Percentiles rank a stretch among this genome's conserved stretches.
These are phyloP conservation scores for Sitophilus oryzae DNA, from an alignment of 1,140 invertebrate species.

Conservation along the genomic window DNA sequence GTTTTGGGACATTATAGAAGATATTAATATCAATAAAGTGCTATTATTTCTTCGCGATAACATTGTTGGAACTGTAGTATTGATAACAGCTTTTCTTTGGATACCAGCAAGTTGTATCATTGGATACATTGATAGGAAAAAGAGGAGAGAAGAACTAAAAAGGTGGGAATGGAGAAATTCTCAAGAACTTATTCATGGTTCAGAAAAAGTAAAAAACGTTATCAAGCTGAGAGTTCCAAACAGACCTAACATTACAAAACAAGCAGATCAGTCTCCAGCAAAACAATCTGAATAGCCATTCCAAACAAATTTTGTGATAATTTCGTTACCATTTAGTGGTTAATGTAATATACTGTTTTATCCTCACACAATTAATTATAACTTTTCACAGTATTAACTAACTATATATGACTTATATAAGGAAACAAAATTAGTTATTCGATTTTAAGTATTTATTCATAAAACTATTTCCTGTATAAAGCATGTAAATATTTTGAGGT, in stretches of 20 bases:
- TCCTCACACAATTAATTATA: too few relatives aligned
- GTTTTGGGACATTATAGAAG: constrained; percentile 95
- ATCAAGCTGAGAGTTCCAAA: constrained; percentile 50
- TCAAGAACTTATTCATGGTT: constrained; percentile 57
- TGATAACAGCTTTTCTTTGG: constrained; percentile 86
- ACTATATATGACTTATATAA: too few relatives aligned
- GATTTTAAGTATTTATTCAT: too few relatives aligned
- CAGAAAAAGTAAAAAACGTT: constrained; percentile 51
- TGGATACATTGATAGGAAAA: constrained; percentile 67
- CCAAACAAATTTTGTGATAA: constrained; percentile 18
- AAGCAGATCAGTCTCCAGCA: not conserved
- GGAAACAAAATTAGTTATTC: too few relatives aligned
- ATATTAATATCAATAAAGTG: constrained; percentile 91
- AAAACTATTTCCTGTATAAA: too few relatives aligned
- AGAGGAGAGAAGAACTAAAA: constrained; percentile 37
- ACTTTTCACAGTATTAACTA: too few relatives aligned
- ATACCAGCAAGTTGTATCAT: constrained; percentile 81
- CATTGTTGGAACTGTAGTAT: constrained; percentile 83
- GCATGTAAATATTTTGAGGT: not conserved
- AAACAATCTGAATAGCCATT: not conserved
- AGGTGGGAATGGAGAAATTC: constrained; percentile 37
- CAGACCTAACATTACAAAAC: constrained; percentile 3
- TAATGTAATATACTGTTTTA: constrained; percentile 7
- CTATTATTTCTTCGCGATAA: constrained; percentile 81
- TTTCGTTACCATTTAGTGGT: constrained; percentile 13